Percentiles rank a stretch among this genome's conserved stretches.
These are phyloP conservation scores for Iphiclides podalirius DNA, from an alignment of 2,888 invertebrate species.

Conservation along the genomic window DNA sequence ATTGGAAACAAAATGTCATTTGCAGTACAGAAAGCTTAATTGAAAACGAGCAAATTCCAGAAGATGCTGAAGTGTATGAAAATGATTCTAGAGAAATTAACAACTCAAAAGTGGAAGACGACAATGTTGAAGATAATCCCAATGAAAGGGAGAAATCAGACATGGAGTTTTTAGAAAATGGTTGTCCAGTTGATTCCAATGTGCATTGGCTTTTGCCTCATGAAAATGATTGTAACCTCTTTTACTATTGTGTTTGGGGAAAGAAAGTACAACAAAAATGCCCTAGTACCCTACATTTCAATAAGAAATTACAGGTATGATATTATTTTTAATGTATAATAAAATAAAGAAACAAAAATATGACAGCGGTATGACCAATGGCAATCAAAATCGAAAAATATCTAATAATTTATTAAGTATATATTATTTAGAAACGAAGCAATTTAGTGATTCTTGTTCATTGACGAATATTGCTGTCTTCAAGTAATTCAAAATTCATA, in stretches of 20 bases:
- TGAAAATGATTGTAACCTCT: conserved; percentile 48
- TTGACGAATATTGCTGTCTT: too few species aligned
- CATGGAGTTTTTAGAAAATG: conserved; percentile 48
- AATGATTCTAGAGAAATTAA: background rate
- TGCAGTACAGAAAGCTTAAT: conserved; percentile 66
- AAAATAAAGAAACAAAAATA: too few species aligned
- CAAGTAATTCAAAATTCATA: too few species aligned
- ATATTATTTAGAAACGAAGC: too few species aligned
- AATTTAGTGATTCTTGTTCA: too few species aligned
- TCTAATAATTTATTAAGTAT: too few species aligned
- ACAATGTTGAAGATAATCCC: background rate
- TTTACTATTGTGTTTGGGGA: conserved; percentile 65
- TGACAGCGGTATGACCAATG: too few species aligned
- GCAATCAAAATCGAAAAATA: too few species aligned
- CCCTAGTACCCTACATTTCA: conserved; percentile 47
- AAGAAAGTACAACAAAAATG: conserved; percentile 43
- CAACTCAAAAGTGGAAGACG: background rate
- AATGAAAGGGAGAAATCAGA: conserved; percentile 23
- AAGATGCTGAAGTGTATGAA: background rate
- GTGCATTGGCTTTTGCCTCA: conserved; percentile 59
- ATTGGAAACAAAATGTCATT: conserved; percentile 81
- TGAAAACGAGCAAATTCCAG: conserved; percentile 4
- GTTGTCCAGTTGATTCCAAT: conserved; percentile 55
- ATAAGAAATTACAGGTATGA: conserved; percentile 48
- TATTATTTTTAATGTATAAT: too few species aligned